Base-by-base conservation (phyloP, 35 echinoderm and acorn worm species). In the Anneissia japonica region DNA sequence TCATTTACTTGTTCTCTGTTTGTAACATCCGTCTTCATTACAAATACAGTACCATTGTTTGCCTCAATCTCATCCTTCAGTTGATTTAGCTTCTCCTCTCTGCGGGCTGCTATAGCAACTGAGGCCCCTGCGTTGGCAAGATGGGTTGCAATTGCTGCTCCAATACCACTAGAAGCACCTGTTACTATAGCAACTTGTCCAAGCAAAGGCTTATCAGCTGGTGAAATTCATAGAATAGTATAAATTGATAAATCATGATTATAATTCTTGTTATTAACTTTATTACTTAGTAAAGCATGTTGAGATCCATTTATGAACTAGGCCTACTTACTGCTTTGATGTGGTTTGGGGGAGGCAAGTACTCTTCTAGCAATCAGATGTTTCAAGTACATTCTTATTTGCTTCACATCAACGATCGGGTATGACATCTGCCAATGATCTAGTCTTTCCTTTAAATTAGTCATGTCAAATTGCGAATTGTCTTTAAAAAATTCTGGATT, bases 151-250 rank as follows among this genome's bases (percentile, higher is more conserved):
- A 94, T 90, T 41, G 83, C 92, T 37, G 84, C 38, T 36, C 92
- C 88, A 74, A 94, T 94, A 36, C 92, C 92, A 84, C 74, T 87
- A 31, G 88, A 90, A 0, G 88, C 92, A 3, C 92, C 92, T 0
- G 92, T 94, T 31, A 94, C 76, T 33, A 94, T 76, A 36, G 84
- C 92, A 39, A 94, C 88, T 31, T 90, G 84, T 28, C 88, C 92
- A 32, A 34, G 31, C 28, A 84, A 72, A 5, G n/a, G 41, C 31
- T 56, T 51, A 26, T 32, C 17, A 32, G 3, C 82, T 64, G 26
- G n/a, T n/a, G n/a, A n/a, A n/a, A n/a, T n/a, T n/a, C n/a, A n/a
- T n/a, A n/a, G n/a, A n/a, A n/a, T n/a, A n/a, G n/a, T n/a, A n/a
- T n/a, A n/a, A n/a, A n/a, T n/a, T n/a, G n/a, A n/a, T n/a, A n/a